phyloP scores from a whole-genome alignment of 2,888 invertebrate genomes.

The Helicoverpa assulta region DNA sequence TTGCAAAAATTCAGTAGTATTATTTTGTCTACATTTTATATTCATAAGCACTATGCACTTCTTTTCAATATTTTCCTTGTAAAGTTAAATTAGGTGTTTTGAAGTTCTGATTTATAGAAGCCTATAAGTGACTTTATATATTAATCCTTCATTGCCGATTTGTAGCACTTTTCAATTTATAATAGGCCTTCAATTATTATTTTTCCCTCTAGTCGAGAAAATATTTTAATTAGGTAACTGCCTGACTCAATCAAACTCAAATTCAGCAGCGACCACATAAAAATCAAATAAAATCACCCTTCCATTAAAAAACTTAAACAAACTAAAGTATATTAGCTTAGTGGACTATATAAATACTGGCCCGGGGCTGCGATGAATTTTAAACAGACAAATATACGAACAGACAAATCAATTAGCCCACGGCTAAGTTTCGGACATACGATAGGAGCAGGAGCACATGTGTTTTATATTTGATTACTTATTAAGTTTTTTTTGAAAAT shows the following conservation, averaged over 20 bases:
- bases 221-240: neutral
- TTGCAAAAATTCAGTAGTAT: no score
- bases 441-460: constrained; percentile 68
- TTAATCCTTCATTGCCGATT: no score
- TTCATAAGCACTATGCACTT: no score
- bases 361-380: constrained; percentile 78
- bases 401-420: constrained; percentile 81
- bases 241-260: constrained; percentile 58
- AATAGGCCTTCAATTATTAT: no score
- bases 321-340: constrained; percentile 81
- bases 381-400: constrained; percentile 78
- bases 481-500: constrained; percentile 30
- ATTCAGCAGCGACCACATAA: constrained; percentile 62
- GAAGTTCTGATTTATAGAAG: no score
- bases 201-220: neutral
- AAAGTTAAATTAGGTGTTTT: no score
- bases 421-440: constrained; percentile 74
- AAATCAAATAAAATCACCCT: constrained; percentile 66
- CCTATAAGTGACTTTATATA: no score
- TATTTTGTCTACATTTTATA: no score
- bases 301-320: constrained; percentile 80
- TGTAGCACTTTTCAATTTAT: no score
- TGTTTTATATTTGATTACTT: constrained; percentile 68
- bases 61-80: no score
- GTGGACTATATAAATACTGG: constrained; percentile 78